phyloP scores from a whole-genome alignment of 2,797 vertebrate genomes.

The Emys orbicularis region DNA sequence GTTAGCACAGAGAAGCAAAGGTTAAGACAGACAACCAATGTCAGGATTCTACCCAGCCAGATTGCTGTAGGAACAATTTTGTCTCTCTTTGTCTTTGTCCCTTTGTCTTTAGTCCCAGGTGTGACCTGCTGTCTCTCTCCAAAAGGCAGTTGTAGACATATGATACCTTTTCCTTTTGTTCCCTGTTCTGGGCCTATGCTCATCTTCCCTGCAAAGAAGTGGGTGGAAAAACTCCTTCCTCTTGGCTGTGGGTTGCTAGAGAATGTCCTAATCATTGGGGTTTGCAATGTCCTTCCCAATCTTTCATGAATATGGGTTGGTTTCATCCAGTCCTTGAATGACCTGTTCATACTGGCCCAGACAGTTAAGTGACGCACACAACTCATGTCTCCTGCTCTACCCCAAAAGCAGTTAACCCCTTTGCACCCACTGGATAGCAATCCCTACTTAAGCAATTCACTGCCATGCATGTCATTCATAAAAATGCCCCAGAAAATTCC shows the following conservation, averaged over 20 bases:
- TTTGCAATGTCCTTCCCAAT: background rate
- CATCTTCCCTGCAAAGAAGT: too few relatives aligned
- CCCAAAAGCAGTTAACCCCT: background rate
- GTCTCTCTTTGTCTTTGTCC: too few relatives aligned
- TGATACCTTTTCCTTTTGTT: too few relatives aligned
- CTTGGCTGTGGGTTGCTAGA: background rate
- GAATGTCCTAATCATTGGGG: background rate
- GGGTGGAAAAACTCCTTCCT: background rate
- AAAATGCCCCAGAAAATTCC: background rate
- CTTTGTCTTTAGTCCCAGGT: too few relatives aligned
- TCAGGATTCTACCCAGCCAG: background rate
- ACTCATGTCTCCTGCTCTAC: background rate
- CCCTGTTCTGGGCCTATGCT: too few relatives aligned
- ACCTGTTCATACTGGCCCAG: background rate
- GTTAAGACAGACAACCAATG: background rate
- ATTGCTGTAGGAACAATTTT: background rate
- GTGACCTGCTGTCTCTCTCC: too few relatives aligned
- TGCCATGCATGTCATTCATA: background rate
- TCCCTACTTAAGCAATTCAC: background rate
- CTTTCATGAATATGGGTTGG: background rate
- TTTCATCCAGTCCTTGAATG: background rate
- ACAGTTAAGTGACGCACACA: background rate
- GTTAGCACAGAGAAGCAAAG: background rate
- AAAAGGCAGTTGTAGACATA: too few relatives aligned
- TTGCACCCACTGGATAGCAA: background rate